A percentile compares a stretch with the other conserved stretches of the same genome.
Evolutionary conservation across 2,113 vertebrate genomes (phyloP).

Genomic region (Engraulis encrasicolus): DNA sequence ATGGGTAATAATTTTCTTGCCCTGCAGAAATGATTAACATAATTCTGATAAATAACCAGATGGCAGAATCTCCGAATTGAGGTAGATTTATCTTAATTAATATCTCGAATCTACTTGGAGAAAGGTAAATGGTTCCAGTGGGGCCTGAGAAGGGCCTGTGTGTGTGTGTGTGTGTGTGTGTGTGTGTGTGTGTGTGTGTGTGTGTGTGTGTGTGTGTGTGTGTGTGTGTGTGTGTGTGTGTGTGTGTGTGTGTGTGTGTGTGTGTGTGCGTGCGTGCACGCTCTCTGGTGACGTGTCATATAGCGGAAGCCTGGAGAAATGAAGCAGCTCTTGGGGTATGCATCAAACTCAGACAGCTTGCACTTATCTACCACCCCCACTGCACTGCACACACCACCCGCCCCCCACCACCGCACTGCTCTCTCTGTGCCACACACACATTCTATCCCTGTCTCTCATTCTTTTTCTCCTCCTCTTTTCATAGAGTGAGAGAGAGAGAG

Average conservation of each 20-base stretch:
- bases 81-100: conserved; percentile 99
- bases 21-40: conserved; percentile 99
- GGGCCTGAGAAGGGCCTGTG: conserved; percentile 75
- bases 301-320: conserved; percentile 74
- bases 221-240: too few relatives aligned
- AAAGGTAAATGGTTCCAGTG: conserved; percentile 92
- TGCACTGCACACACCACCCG: too few relatives aligned
- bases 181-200: too few relatives aligned
- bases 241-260: too few relatives aligned
- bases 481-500: too few relatives aligned
- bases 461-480: not conserved
- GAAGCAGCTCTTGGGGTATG: conserved; percentile 74
- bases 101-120: conserved; percentile 95
- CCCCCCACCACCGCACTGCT: too few relatives aligned
- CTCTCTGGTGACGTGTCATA: conserved; percentile 65
- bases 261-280: too few relatives aligned
- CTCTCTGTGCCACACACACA: conserved; percentile 2
- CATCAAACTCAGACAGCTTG: conserved; percentile 71
- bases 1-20: conserved; percentile 99
- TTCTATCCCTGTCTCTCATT: not conserved
- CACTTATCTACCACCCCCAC: conserved; percentile 68
- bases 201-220: too few relatives aligned
- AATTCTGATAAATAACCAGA: conserved; percentile 99
- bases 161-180: conserved; percentile 52
- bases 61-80: conserved; percentile 98